phyloP scores from a whole-genome alignment of 1,140 invertebrate genomes.

The Chrysopa pallens region DNA sequence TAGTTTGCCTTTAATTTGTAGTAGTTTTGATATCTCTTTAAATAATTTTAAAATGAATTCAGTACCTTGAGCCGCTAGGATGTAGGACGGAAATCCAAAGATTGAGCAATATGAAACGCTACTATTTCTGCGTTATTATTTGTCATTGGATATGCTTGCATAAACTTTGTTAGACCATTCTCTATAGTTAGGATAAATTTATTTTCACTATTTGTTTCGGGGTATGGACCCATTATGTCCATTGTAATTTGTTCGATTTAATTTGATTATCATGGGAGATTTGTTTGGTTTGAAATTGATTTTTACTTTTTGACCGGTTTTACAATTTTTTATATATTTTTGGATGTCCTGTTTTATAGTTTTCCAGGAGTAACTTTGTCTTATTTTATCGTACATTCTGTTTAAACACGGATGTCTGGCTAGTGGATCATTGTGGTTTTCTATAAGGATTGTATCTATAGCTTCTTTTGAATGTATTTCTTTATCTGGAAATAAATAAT shows the following conservation, averaged over 20 bases:
- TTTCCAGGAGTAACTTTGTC: constrained; percentile 1
- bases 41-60: constrained; percentile 12
- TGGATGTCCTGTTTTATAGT: constrained; percentile 2
- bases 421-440: neutral
- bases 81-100: constrained; percentile 16
- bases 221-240: constrained; percentile 16
- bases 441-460: neutral
- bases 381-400: constrained; percentile 1
- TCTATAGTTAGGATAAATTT: constrained; percentile 13
- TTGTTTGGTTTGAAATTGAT: constrained; percentile 4
- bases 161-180: constrained; percentile 14
- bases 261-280: constrained; percentile 8
- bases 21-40: constrained; percentile 11
- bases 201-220: too few species aligned
- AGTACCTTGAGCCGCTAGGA: constrained; percentile 17
- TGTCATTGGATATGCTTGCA: constrained; percentile 11
- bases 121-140: constrained; percentile 16
- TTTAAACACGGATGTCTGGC: neutral
- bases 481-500: too few species aligned
- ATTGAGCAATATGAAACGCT: constrained; percentile 9
- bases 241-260: constrained; percentile 9
- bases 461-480: too few species aligned
- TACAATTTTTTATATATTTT: constrained; percentile 2
- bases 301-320: constrained; percentile 2
- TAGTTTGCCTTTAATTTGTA: constrained; percentile 12